Evolutionary conservation across 2,113 vertebrate genomes (phyloP).

Genomic region (Laticauda laticaudata): DNA sequence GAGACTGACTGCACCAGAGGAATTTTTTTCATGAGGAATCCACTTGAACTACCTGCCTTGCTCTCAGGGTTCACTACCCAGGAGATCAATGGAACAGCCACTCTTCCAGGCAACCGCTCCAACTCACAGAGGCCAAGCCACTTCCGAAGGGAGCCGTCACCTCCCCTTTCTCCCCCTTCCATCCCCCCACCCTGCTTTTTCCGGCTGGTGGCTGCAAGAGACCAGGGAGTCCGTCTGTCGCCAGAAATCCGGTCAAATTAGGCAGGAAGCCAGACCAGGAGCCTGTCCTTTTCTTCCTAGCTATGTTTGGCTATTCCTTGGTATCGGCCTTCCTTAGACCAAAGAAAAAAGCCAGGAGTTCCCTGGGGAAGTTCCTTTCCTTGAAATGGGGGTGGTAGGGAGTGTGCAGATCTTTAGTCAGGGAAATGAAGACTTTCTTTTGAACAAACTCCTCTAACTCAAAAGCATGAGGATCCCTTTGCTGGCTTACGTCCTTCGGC

Average conservation of each 20-base stretch:
- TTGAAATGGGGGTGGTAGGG: not conserved
- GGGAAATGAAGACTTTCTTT: not conserved
- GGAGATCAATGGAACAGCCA: not conserved
- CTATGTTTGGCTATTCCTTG: constrained; percentile 58
- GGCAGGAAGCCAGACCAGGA: constrained; percentile 45
- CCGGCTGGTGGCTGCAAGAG: constrained; percentile 33
- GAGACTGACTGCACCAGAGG: not conserved
- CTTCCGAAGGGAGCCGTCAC: constrained; percentile 54
- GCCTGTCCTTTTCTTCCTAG: constrained; percentile 16
- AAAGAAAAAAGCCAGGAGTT: not conserved
- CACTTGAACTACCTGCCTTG: accelerated
- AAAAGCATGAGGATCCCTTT: not conserved
- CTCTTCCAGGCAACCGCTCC: not conserved
- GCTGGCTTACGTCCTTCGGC: no score
- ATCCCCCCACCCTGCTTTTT: constrained; percentile 42
- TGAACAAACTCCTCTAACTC: not conserved
- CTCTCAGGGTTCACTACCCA: not conserved
- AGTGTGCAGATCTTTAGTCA: not conserved
- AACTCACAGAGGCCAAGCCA: not conserved
- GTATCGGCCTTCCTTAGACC: constrained; percentile 59
- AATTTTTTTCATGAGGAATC: not conserved
- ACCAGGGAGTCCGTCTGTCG: constrained; percentile 44
- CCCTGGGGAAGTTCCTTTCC: constrained; percentile 1
- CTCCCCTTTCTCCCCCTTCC: constrained; percentile 9
- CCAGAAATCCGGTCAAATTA: constrained; percentile 50